These are phyloP conservation scores for Tricholauxania praeusta DNA, from an alignment of 2,888 invertebrate genomes.

Conservation along the genomic window DNA sequence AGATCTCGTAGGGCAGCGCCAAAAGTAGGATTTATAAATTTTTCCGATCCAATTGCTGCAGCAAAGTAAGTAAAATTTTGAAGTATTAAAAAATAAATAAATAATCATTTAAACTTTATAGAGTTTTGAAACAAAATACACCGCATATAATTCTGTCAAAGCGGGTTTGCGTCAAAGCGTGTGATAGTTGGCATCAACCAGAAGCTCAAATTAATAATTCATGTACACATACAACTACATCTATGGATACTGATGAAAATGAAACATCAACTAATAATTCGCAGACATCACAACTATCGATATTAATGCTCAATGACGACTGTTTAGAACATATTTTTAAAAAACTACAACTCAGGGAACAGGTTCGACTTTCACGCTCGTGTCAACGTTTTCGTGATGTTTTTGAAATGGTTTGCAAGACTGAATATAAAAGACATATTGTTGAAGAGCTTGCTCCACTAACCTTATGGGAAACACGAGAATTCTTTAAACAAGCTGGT, in stretches of 20 bases:
- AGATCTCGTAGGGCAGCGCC: neutral
- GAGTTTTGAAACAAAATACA: slow-evolving; percentile 26
- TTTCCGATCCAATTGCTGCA: slow-evolving; percentile 32
- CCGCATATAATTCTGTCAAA: slow-evolving; percentile 27
- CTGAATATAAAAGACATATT: slow-evolving; percentile 31
- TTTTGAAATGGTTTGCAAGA: slow-evolving; percentile 37
- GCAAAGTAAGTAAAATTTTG: slow-evolving; percentile 34
- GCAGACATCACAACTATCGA: neutral
- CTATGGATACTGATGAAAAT: slow-evolving; percentile 18
- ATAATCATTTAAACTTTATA: slow-evolving; percentile 27
- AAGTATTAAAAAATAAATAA: neutral
- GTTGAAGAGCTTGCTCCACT: slow-evolving; percentile 15
- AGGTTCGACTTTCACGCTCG: slow-evolving; percentile 37
- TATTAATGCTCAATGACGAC: slow-evolving; percentile 40
- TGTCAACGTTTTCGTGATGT: slow-evolving; percentile 36
- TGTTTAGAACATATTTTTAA: slow-evolving; percentile 41
- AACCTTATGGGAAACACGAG: slow-evolving; percentile 42
- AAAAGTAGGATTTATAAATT: slow-evolving; percentile 40
- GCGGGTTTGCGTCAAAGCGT: slow-evolving; percentile 36
- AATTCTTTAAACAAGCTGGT: slow-evolving; percentile 41
- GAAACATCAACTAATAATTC: neutral
- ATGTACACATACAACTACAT: neutral
- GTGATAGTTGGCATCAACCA: slow-evolving; percentile 45
- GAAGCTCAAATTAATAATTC: neutral
- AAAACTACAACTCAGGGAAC: slow-evolving; percentile 32